phyloP scores from a whole-genome alignment of 2,113 vertebrate genomes.

The Bagarius yarrelli region DNA sequence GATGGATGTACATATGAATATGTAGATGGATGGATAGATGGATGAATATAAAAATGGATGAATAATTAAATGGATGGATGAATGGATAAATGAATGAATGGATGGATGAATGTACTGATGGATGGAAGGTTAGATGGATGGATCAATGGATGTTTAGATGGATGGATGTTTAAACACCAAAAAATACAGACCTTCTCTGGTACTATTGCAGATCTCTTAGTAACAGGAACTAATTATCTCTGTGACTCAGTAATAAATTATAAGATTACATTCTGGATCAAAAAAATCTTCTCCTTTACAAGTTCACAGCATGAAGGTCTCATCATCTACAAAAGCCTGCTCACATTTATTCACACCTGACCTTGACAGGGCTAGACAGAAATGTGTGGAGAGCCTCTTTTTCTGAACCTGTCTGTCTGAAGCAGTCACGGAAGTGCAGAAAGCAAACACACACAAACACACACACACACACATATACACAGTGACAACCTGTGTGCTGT shows the following conservation, averaged over 20 bases:
- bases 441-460: neutral
- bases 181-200: too few relatives aligned
- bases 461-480: neutral
- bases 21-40: neutral
- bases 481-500: neutral
- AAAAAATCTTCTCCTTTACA: too few relatives aligned
- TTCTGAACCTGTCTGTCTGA: slow-evolving; percentile 13
- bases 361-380: slow-evolving; percentile 20
- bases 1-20: too few relatives aligned
- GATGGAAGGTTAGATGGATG: too few relatives aligned
- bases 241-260: neutral
- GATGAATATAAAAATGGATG: neutral
- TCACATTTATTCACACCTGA: slow-evolving; percentile 19
- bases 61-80: too few relatives aligned
- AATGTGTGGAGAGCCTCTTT: slow-evolving; percentile 3
- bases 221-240: neutral
- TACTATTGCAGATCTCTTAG: neutral
- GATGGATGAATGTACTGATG: neutral
- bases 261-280: neutral
- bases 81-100: neutral
- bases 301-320: slow-evolving; percentile 5
- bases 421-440: neutral
- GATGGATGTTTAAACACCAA: too few relatives aligned
- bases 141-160: too few relatives aligned
- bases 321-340: neutral